Base-by-base conservation (phyloP, 2,113 vertebrate genomes). In the Tragelaphus scriptus region DNA sequence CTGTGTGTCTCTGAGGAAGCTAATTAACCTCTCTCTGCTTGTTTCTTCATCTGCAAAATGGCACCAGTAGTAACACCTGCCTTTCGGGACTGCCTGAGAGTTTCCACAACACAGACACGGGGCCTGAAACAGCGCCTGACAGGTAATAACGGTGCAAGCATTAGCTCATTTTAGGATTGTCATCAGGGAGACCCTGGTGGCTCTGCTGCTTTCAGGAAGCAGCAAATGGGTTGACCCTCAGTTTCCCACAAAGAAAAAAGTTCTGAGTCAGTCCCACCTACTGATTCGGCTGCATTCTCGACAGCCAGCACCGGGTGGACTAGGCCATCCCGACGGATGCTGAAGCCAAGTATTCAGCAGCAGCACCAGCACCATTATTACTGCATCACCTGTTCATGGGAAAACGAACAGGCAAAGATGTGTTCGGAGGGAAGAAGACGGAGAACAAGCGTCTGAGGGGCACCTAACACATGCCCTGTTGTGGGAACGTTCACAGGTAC, bases 401-500 rank as follows among this genome's bases (percentile, higher is more conserved):
- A 26, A 26, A 65, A n/a, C 4, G 28, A 61, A 56, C 3, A 51
- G 58, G 10, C 21, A 25, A 40, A 71, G 47, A 56, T 23, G 13
- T 11, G 7, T 30, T 47, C 55, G 16, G 12, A 44, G 44, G 5
- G n/a, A 40, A 47, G 49, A 88, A 13, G 5, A 11, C 47, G 4
- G 32, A 80, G 51, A 17, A 56, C 0, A 4, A 56, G 23, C 1
- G 6, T 79, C 88, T 77, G 9, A 1, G 49, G 28, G 58, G 68
- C 36, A 12, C 30, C 82, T 40, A 17, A 44, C 3, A 7, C 0
- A 7, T 0, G 36, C 56, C 21, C 49, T 26, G 3, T 2, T 6
- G 0, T 47, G 47, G 55, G 15, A 12, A 21, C 15, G 0, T 32
- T 28, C 59, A n/a, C 15, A 16, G 77, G 13, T 17, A n/a, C 36